Conservation (phyloP, 1,140 invertebrate genomes). For the Euschistus heros region DNA sequence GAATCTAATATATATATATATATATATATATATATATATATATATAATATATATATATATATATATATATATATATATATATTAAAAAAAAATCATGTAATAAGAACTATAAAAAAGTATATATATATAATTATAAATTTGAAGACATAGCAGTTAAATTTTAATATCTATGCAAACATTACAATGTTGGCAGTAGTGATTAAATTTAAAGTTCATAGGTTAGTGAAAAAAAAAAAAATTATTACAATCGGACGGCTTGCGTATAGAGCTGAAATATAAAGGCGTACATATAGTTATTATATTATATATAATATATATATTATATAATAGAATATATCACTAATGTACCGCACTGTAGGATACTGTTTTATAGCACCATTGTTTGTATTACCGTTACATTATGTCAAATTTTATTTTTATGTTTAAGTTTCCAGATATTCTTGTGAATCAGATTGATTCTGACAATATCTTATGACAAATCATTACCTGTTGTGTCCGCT, state of each 20-base stretch:
- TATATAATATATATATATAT: no score
- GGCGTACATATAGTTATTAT: background rate
- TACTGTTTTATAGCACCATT: slow-evolving; percentile 4
- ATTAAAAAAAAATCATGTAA: no score
- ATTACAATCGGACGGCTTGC: slow-evolving; percentile 12
- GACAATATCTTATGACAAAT: slow-evolving; percentile 7
- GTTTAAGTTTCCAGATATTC: background rate
- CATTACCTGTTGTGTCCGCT: background rate
- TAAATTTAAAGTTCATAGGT: background rate
- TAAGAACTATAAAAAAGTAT: no score
- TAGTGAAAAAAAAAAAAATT: background rate
- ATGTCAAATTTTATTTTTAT: background rate
- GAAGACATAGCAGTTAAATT: no score
- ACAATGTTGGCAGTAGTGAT: background rate
- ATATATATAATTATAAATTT: no score
- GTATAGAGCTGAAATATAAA: slow-evolving; percentile 4
- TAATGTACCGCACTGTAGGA: slow-evolving; percentile 4
- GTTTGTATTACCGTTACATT: background rate
- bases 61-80: no score
- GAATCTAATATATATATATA: no score
- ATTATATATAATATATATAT: background rate
- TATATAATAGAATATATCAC: background rate
- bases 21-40: no score
- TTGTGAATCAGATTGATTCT: slow-evolving; percentile 8
- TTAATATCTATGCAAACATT: slow-evolving; percentile 8